Percentiles rank a stretch among this genome's conserved stretches.
Evolutionary conservation across 1,140 invertebrate species (phyloP).

Genomic region (Trichogramma pretiosum): DNA sequence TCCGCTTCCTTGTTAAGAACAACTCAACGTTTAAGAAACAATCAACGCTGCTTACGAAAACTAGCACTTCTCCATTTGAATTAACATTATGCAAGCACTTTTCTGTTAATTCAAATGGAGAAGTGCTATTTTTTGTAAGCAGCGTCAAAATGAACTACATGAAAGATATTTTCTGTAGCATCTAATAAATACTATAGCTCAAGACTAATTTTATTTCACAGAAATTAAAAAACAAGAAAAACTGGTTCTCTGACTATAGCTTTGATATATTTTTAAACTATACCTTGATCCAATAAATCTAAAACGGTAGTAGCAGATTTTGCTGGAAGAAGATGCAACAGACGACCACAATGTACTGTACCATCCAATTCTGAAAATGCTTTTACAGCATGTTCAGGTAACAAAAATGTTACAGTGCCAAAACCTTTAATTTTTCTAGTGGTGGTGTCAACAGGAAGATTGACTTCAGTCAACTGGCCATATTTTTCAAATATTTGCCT

Average conservation of each 20-base stretch:
- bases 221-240: not conserved
- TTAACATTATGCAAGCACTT: too few species aligned
- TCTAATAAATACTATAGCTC: not conserved
- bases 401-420: slow-evolving; percentile 84
- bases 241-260: not conserved
- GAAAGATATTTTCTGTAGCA: not conserved
- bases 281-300: slow-evolving; percentile 49
- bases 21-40: too few species aligned
- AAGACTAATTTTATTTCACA: not conserved
- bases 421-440: slow-evolving; percentile 89
- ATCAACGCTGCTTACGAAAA: too few species aligned
- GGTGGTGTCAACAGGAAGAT: slow-evolving; percentile 77
- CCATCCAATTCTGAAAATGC: slow-evolving; percentile 87
- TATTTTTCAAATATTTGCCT: slow-evolving; percentile 77
- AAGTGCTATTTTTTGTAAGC: too few species aligned
- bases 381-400: slow-evolving; percentile 90
- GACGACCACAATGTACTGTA: slow-evolving; percentile 77
- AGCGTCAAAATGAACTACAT: too few species aligned
- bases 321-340: slow-evolving; percentile 87
- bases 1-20: too few species aligned
- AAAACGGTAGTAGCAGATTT: slow-evolving; percentile 56
- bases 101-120: too few species aligned
- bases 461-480: slow-evolving; percentile 80
- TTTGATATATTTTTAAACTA: slow-evolving; percentile 6
- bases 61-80: too few species aligned